Evolutionary conservation across 2,113 vertebrate genomes (phyloP), one percentile per base, ranked within the genome.

Genomic region (Periophthalmodon schlosseri): DNA sequence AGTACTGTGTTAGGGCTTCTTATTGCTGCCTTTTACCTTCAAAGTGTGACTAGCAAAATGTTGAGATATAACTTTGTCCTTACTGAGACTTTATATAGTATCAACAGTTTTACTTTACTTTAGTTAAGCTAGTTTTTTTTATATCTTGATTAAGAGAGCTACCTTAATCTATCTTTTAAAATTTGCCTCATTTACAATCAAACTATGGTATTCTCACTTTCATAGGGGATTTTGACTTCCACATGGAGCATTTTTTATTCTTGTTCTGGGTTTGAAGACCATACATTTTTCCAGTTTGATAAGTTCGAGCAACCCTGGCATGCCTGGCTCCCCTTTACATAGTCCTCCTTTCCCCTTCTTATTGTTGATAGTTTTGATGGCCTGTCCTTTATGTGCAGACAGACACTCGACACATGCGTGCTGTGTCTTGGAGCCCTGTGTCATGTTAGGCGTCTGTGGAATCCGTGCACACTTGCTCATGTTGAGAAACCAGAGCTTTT

Each of bases 401-500:
- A 58, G 78, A 36, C 46, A 58, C 71, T 36, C 57, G n/a, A 50
- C 67, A 44, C 64, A 67, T 47, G 73, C 46, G 28, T 54, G 50
- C 58, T 24, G 5, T 63, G 72, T 46, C 60, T 74, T 9, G 46
- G 52, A 73, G 76, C 75, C 67, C n/a, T 49, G 66, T 49, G 75
- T 61, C 82, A 83, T 66, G 74, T 83, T 65, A 63, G 78, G 74
- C 78, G 46, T 54, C 73, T 70, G 28, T 72, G 87, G 90, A 90
- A 89, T 87, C 63, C 69, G 68, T 11, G 36, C 76, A 57, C 70
- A 61, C 36, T 12, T 65, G 73, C 75, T 89, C 70, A 75, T 78
- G 76, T 63, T 65, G 74, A 75, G 89, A 78, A 87, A 89, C 79
- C 15, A 47, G 83, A 89, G 81, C 73, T 50, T 67, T 74, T 74